Conservation (phyloP, 2,888 invertebrate species). For the Vesta saturnalis region DNA sequence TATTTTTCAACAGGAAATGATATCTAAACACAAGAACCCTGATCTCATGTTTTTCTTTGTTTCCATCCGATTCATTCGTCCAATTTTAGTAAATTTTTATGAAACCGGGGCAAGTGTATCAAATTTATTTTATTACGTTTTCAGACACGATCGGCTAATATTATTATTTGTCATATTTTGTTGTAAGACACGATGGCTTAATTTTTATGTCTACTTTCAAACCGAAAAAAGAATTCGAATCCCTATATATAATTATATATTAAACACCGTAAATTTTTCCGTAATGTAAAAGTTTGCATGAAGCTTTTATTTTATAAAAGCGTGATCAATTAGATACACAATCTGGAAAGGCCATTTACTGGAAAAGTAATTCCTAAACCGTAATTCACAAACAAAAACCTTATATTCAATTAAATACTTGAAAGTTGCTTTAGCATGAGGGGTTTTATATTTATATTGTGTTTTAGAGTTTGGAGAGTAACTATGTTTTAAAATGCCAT, state of each 20-base stretch:
- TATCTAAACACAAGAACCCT: constrained; percentile 48
- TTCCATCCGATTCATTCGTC: constrained; percentile 16
- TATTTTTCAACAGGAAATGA: constrained; percentile 50
- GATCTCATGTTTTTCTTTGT: constrained; percentile 36
- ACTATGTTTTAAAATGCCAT: constrained; percentile 38
- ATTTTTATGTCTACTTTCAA: constrained; percentile 3
- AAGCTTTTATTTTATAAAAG: constrained; percentile 10
- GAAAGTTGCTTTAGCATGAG: constrained; percentile 23
- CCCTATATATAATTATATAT: background rate
- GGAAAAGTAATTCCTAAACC: constrained; percentile 26
- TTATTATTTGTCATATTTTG: constrained; percentile 30
- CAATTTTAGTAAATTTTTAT: constrained; percentile 24
- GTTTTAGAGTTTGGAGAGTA: constrained; percentile 30
- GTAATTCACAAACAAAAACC: constrained; percentile 31
- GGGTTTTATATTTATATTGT: constrained; percentile 36
- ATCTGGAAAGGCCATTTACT: constrained; percentile 21
- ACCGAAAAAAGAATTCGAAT: constrained; percentile 21
- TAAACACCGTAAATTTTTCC: constrained; percentile 4
- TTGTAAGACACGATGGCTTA: background rate
- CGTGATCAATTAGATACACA: constrained; percentile 25
- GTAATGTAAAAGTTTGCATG: background rate
- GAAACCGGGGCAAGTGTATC: constrained; percentile 28
- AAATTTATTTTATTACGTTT: constrained; percentile 31
- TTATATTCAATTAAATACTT: constrained; percentile 34
- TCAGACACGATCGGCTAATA: constrained; percentile 24